Evolutionary conservation across 2,113 vertebrate genomes (phyloP), one percentile per base, ranked within the genome.

Genomic region (Pelecanoides urinatrix): DNA sequence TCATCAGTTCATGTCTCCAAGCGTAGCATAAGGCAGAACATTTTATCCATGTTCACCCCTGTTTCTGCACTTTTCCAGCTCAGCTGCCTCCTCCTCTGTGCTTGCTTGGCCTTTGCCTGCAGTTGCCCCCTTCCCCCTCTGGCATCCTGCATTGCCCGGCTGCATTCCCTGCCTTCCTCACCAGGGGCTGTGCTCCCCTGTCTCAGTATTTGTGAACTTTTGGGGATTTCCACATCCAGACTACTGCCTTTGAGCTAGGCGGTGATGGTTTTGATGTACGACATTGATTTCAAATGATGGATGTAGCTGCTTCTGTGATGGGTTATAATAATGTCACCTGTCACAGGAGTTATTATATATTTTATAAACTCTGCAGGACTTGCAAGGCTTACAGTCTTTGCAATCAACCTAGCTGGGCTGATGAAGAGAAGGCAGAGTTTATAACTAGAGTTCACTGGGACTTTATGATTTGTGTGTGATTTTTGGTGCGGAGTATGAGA

Each of bases 271-370:
- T 88, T 91, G 80, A 90, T 79, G 80, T 72, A 65, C 6, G 0
- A 89, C 84, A 82, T 55, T 83, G 84, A 92, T 91, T 94, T 93
- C 44, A 77, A 84, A 77, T 96, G 80, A 95, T 89, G 79, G 87
- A 93, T 94, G 59, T 50, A 84, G 86, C 70, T 94, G 32, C 88
- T 81, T 79, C 68, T 91, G 45, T 77, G 75, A 92, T 68, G 89
- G 58, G 44, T 94, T 93, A 76, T 86, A 94, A 90, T 75, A 86
- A 93, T 93, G 86, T 84, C 84, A 81, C 71, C 82, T 84, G 75
- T 74, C 71, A 85, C 38, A 88, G 59, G 65, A 88, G 61, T 91
- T 88, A 52, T 59, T 90, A 42, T 11, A 16, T 78, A 40, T 86
- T 95, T 90, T 84, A 89, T 90, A 81, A 92, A 88, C 53, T 89